Base-by-base conservation (phyloP, 2,888 invertebrate genomes). In the Drosophila fungiperda region DNA sequence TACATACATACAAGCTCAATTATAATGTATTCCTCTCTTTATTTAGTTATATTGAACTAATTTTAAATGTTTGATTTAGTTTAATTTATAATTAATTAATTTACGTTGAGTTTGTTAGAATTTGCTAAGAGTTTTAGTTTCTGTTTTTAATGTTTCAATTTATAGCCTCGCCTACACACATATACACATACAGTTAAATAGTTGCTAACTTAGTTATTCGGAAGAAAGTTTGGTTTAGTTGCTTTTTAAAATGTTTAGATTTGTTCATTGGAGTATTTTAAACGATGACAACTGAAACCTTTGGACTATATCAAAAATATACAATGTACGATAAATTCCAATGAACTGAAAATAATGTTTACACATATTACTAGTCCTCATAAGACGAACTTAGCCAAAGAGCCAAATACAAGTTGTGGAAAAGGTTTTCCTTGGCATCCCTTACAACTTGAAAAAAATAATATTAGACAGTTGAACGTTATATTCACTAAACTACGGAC, bases 1-100 rank as follows among this genome's bases (percentile, higher is more conserved):
- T 84, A 84, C 88, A 83, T 83, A 83, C 77, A 88, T 87, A 84
- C 84, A 84, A 84, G 84, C 88, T 84, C 84, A 76, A 76, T 88
- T 76, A 70, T 68, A 38, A 59, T 58, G 48, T 64, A 33, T 29
- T 66, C 48, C 49, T 59, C 35, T 36, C 66, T 60, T 59, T 50
- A 49, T 81, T 78, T 67, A 69, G 52, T 54, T 55, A 63, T 66
- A 54, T 71, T 69, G 69, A 86, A 86, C 83, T 83, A 86, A 83
- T 86, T 83, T 84, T 74, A 73, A 85, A 85, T 85, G 86, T 84
- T 87, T 86, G 83, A 86, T 83, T 87, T 85, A 67, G 57, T 78
- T 78, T 80, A 80, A 87, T 83, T 84, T 87, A 85, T 76, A 82
- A 76, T 83, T 83, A 82, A 78, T 80, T 79, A 60, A 61, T 65